Percentiles rank a stretch among this genome's conserved stretches.
phyloP scores from a whole-genome alignment of 2,797 vertebrate genomes.

The Coccyzus lansbergi region DNA sequence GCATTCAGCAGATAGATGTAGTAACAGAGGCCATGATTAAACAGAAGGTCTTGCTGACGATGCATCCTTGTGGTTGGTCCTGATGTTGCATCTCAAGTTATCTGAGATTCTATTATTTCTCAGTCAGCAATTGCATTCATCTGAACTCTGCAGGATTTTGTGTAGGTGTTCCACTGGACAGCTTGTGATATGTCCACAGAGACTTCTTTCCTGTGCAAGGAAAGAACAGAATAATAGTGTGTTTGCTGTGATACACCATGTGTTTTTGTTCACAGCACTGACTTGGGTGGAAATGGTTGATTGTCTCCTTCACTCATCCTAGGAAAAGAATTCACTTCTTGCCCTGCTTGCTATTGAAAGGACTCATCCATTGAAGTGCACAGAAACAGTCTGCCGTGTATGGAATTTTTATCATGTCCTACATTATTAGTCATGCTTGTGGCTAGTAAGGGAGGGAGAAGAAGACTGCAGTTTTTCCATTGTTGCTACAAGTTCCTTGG shows the following conservation, averaged over 20 bases:
- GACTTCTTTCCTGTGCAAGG: not conserved
- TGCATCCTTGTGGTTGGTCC: not conserved
- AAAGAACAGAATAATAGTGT: not conserved
- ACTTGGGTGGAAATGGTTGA: not conserved
- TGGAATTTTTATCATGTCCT: not conserved
- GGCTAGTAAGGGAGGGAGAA: not conserved
- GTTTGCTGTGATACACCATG: not conserved
- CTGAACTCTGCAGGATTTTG: not conserved
- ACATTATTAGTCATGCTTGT: not conserved
- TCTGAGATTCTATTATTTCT: not conserved
- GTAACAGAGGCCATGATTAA: not conserved
- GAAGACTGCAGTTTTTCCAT: not conserved
- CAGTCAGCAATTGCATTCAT: not conserved
- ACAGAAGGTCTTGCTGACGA: not conserved
- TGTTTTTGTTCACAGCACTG: not conserved
- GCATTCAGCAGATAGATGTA: not conserved
- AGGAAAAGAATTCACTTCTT: not conserved
- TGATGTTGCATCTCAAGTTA: not conserved
- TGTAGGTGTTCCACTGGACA: not conserved
- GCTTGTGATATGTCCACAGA: not conserved
- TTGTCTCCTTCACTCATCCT: not conserved
- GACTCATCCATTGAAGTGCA: not conserved
- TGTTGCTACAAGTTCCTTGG: not conserved
- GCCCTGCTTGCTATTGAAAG: fast-evolving
- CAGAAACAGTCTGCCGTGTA: not conserved